phyloP scores from a whole-genome alignment of 2,797 vertebrate species.

The Crossoptilon crossoptilon region DNA sequence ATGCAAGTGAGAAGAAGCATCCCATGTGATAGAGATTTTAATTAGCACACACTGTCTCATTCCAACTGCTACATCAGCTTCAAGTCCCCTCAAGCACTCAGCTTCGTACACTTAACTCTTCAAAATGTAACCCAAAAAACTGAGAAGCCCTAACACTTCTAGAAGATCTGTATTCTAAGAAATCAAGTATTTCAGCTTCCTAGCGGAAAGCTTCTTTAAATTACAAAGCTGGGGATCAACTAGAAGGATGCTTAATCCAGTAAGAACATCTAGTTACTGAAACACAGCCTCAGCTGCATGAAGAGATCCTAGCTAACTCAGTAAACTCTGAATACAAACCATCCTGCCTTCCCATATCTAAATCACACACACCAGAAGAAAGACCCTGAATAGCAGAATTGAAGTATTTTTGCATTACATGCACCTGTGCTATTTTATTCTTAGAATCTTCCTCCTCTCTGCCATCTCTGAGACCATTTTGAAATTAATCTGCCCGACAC shows the following conservation, averaged over 20 bases:
- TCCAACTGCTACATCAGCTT: constrained; percentile 7
- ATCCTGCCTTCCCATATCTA: neutral
- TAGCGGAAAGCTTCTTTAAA: neutral
- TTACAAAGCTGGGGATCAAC: neutral
- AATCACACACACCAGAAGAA: neutral
- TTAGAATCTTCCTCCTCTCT: neutral
- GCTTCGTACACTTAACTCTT: neutral
- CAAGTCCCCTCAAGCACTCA: neutral
- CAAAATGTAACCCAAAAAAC: neutral
- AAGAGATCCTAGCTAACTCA: neutral
- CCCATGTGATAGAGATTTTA: constrained; percentile 44
- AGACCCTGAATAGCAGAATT: neutral
- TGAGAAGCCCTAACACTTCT: neutral
- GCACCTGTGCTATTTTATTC: neutral
- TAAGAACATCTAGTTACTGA: neutral
- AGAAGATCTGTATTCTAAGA: neutral
- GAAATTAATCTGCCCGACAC: neutral
- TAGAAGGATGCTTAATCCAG: neutral
- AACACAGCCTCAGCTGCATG: neutral
- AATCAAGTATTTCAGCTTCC: neutral
- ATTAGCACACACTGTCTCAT: constrained; percentile 35
- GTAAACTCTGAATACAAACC: neutral
- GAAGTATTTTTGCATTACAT: neutral
- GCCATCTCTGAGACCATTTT: neutral
- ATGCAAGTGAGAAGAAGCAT: constrained; percentile 9